Percentiles rank a stretch among this genome's conserved stretches.
These are phyloP conservation scores for Glaucidium brasilianum DNA, from an alignment of 2,113 vertebrate genomes.

Conservation along the genomic window DNA sequence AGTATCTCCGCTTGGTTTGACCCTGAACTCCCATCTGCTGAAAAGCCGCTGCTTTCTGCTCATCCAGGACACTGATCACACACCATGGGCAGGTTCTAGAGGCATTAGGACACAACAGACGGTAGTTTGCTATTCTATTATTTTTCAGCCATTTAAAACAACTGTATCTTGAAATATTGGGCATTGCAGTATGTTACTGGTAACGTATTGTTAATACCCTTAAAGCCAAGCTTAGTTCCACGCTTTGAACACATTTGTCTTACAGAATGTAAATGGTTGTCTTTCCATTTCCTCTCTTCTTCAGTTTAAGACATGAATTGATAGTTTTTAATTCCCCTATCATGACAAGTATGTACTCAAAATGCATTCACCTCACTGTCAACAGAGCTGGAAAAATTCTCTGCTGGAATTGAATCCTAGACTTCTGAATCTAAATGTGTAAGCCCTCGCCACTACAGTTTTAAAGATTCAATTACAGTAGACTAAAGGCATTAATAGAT, in stretches of 20 bases:
- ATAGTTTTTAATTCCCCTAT: neutral
- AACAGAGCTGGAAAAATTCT: neutral
- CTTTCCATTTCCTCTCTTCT: neutral
- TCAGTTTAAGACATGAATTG: neutral
- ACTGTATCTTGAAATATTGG: neutral
- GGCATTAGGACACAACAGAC: too few relatives aligned
- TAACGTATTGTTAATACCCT: neutral
- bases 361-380: neutral
- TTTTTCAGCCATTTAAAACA: neutral
- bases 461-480: neutral
- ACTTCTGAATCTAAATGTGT: neutral
- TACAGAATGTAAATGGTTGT: neutral
- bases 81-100: neutral
- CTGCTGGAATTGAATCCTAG: neutral
- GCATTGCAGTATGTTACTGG: neutral
- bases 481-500: neutral
- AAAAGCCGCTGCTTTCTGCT: neutral
- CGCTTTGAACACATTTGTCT: neutral
- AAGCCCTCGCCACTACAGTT: neutral
- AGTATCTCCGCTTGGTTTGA: neutral
- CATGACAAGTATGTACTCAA: neutral
- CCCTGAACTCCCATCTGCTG: neutral
- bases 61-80: neutral
- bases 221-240: neutral
- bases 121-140: neutral